Percentiles rank a stretch among this genome's conserved stretches.
Conservation (phyloP, 2,113 vertebrate genomes). For the Brienomyrus longianalis region DNA sequence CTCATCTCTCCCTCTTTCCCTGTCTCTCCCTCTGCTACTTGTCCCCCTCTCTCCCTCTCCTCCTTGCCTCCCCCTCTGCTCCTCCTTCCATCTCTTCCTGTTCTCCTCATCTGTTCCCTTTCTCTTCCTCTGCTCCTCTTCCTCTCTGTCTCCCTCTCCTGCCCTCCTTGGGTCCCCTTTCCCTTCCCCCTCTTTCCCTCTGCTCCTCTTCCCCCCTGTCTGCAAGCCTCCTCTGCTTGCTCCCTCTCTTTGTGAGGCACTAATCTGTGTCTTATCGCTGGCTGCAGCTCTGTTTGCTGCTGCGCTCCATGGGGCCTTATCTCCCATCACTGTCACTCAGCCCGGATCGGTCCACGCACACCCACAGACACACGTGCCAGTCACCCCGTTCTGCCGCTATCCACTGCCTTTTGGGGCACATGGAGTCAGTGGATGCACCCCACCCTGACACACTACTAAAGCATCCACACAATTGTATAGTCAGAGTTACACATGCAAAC, state of each 20-base stretch:
- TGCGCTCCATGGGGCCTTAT: background rate
- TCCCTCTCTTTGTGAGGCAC: conserved; percentile 7
- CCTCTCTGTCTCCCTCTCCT: background rate
- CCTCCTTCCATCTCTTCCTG: too few species aligned
- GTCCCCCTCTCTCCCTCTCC: background rate
- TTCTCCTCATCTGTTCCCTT: too few species aligned
- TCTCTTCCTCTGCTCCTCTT: too few species aligned
- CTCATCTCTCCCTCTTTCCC: background rate
- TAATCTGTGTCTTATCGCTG: conserved; percentile 11
- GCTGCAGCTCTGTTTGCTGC: background rate
- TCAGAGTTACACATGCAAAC: background rate
- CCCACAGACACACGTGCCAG: background rate
- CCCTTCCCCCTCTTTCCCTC: background rate
- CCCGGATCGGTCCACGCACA: background rate
- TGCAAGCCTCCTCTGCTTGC: background rate
- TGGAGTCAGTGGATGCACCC: background rate
- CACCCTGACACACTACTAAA: background rate
- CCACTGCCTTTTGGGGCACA: background rate
- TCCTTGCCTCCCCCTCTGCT: background rate
- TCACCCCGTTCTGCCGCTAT: background rate
- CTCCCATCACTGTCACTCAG: conserved; percentile 17
- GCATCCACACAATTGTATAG: background rate
- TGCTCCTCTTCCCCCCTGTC: background rate
- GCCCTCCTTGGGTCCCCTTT: background rate
- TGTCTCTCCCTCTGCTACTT: background rate